Percentiles rank a stretch among this genome's conserved stretches.
These are phyloP conservation scores for Acromyrmex heyeri DNA, from an alignment of 1,140 invertebrate species.

Conservation along the genomic window DNA sequence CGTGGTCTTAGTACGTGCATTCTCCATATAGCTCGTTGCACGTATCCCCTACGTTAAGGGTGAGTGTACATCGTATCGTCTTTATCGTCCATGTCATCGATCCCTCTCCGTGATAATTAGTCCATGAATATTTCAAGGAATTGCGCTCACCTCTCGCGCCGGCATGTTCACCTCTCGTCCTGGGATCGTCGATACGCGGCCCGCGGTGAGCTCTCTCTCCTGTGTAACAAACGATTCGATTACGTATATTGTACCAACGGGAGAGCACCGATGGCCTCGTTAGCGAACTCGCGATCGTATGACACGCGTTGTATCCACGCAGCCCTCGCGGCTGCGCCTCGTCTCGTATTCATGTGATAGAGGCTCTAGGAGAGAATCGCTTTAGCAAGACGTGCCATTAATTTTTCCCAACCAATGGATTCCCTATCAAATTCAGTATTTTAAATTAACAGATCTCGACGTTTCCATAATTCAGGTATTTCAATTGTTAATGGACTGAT, in stretches of 20 bases:
- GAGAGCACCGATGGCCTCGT: slow-evolving; percentile 48
- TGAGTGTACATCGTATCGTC: slow-evolving; percentile 30
- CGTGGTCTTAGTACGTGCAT: not conserved
- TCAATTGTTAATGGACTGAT: not conserved
- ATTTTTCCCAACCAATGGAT: not conserved
- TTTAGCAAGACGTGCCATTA: not conserved
- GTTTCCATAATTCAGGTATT: not conserved
- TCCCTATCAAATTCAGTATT: not conserved
- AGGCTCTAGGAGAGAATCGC: not conserved
- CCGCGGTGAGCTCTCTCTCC: slow-evolving; percentile 15
- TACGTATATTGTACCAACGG: slow-evolving; percentile 30
- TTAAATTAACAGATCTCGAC: not conserved
- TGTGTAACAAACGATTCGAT: slow-evolving; percentile 48
- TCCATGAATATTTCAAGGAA: slow-evolving; percentile 58
- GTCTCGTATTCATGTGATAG: not conserved
- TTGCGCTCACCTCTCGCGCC: slow-evolving; percentile 5
- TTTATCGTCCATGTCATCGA: slow-evolving; percentile 53
- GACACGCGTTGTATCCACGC: slow-evolving; percentile 29
- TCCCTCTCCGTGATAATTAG: slow-evolving; percentile 46
- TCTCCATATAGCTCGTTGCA: slow-evolving; percentile 8
- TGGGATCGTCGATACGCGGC: slow-evolving; percentile 36
- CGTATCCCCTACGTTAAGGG: not conserved
- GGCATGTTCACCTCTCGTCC: not conserved
- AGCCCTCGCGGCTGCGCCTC: not conserved
- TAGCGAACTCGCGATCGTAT: slow-evolving; percentile 35